Base-by-base conservation (phyloP, 92 coral and sea anemone species). In the Zoanthus solanderi region DNA sequence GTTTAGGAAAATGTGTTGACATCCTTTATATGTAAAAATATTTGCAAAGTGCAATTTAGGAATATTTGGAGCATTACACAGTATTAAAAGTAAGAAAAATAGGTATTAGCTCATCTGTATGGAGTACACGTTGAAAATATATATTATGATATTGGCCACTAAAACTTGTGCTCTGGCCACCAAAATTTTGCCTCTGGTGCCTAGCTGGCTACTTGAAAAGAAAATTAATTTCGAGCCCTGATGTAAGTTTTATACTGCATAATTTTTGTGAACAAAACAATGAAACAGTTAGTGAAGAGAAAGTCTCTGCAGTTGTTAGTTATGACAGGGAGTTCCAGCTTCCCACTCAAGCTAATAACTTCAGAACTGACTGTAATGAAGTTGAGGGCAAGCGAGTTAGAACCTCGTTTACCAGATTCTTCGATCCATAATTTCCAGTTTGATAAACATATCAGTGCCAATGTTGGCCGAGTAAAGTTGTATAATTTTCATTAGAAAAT, bases 201-300 rank as follows among this genome's bases (percentile, higher is more conserved):
- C 42, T 2, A 2, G 42, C 42, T 37, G 1, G 42, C 42, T 37
- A 37, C 42, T 37, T 37, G 42, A 37, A 37, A 37, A 37, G 4
- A 37, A 37, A 37, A 4, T 37, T 37, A 37, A 37, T 37, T 37
- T 37, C 42, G 42, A 37, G 42, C 42, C 42, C 42, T 37, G 42
- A 90, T 78, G 90, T 87, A 46, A 86, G 87, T 79, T 90, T 90
- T 72, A 79, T 90, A 29, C 72, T 85, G 92, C 90, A 90, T 78
- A 85, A 78, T 76, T 90, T 72, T 75, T 85, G 90, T 71, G 87
- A 90, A 78, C 48, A 54, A 67, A 71, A 78, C 69, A 72, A 50
- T 45, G 90, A 86, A 86, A 73, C 78, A 45, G 65, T 86, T 17
- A 76, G 79, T 71, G 92, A 90, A 34, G 87, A 72, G 48, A 90